Percentiles rank a stretch among this genome's conserved stretches.
Evolutionary conservation across 2,113 vertebrate species (phyloP).

Genomic region (Empidonax alnorum): DNA sequence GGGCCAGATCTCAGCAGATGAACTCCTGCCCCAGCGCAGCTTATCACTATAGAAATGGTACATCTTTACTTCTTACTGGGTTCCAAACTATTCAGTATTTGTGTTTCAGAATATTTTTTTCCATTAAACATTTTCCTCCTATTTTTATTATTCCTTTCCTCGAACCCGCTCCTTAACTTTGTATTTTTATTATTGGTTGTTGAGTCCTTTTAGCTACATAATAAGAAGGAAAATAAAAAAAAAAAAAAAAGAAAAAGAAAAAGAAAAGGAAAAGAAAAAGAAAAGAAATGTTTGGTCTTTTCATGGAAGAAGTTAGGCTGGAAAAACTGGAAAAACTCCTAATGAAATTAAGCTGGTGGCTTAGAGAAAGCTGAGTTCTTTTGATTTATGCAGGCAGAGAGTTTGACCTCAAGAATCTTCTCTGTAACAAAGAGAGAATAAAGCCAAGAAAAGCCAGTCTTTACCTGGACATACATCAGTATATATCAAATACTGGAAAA

Average conservation of each 20-base stretch:
- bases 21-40: neutral
- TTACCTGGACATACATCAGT: neutral
- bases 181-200: neutral
- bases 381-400: neutral
- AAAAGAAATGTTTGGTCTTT: neutral
- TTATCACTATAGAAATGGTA: neutral
- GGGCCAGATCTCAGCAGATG: neutral
- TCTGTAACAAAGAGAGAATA: neutral
- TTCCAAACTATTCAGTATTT: neutral
- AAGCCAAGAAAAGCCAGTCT: neutral
- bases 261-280: too few relatives aligned
- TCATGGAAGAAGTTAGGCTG: neutral
- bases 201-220: neutral
- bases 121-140: neutral
- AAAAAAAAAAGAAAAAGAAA: too few relatives aligned
- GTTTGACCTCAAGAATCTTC: neutral
- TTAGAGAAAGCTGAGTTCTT: neutral
- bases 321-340: neutral
- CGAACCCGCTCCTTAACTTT: neutral
- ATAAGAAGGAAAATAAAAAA: rapidly evolving
- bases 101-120: neutral
- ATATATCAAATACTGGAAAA: neutral
- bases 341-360: neutral
- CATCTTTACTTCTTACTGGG: neutral
- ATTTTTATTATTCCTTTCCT: neutral